These are phyloP conservation scores for Glomeris maerens DNA, from an alignment of 1,140 invertebrate genomes.

Conservation along the genomic window DNA sequence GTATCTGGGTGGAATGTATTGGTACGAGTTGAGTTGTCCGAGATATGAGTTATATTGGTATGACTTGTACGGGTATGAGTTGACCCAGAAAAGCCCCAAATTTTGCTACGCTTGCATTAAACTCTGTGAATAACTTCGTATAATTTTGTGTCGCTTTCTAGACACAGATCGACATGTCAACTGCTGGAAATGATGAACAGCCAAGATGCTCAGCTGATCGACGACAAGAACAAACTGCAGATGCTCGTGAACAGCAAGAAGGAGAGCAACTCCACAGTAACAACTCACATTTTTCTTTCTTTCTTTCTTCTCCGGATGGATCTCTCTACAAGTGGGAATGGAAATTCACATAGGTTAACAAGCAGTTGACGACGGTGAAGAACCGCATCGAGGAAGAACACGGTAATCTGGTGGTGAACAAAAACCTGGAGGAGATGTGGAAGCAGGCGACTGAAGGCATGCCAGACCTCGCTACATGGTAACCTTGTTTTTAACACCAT, in stretches of 20 bases:
- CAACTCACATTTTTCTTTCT: neutral
- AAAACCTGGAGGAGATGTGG: conserved; percentile 6
- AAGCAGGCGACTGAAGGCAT: conserved; percentile 6
- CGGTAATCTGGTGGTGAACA: neutral
- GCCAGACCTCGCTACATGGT: neutral
- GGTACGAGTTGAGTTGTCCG: too few species aligned
- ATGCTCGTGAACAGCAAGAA: conserved; percentile 10
- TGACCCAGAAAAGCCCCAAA: too few species aligned
- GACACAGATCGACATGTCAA: too few species aligned
- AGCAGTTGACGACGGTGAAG: neutral
- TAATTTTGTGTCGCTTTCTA: too few species aligned
- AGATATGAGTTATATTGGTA: too few species aligned
- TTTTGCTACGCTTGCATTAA: too few species aligned
- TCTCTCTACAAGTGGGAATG: neutral
- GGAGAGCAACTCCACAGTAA: conserved; percentile 2
- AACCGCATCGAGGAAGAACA: neutral
- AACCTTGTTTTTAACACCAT: neutral
- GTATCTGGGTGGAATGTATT: too few species aligned
- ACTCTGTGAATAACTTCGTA: too few species aligned
- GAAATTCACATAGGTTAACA: conserved; percentile 9
- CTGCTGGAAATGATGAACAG: too few species aligned
- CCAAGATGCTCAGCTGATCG: too few species aligned
- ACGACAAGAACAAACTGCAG: conserved; percentile 16
- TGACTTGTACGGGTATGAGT: too few species aligned
- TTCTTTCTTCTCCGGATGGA: conserved; percentile 1